Evolutionary conservation across 2,888 invertebrate genomes (phyloP), one percentile per base, ranked within the genome.

Genomic region (Sabellastarte sp.): DNA sequence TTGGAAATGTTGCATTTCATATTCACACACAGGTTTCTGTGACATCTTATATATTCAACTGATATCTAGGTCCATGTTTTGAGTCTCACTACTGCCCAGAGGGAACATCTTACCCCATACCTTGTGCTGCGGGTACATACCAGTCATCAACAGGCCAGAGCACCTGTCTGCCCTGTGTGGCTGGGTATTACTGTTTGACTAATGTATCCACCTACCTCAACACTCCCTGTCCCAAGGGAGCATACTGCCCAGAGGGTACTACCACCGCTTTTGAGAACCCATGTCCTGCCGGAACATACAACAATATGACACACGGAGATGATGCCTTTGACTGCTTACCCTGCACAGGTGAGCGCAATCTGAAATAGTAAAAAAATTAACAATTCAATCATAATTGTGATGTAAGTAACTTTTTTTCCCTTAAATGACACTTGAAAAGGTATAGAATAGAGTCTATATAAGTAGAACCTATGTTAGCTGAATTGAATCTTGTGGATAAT

Each of bases 181-280:
- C 77, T n/a, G 81, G 82, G 20, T 81, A 76, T 64, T 81, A 78
- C 71, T 82, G 82, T 67, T 59, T 76, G 26, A 73, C 74, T 31
- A 77, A 76, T 63, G 67, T 74, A 3, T 74, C 76, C 15, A 76
- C 76, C 3, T 80, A 79, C 67, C 50, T 70, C 1, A 60, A 66
- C 63, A 75, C 77, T n/a, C 77, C 77, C 3, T 81, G 81, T 71
- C 80, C 81, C 20, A 74, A 62, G 72, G 81, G 81, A 1, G 73
- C 78, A 59, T 81, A 75, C 66, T 81, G 81, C 65, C 79, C 77
- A 0, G 51, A 51, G 3, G 74, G 74, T 10, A 82, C 82, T 10
- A 72, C 71, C 30, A 70, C 70, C 31, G 71, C 74, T 31, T 70
- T 63, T 60, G 69, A 77, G 59, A 68, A 76, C 64, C 77, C 77